These are phyloP conservation scores for Eciton burchellii DNA, from an alignment of 1,140 invertebrate genomes.

Conservation along the genomic window DNA sequence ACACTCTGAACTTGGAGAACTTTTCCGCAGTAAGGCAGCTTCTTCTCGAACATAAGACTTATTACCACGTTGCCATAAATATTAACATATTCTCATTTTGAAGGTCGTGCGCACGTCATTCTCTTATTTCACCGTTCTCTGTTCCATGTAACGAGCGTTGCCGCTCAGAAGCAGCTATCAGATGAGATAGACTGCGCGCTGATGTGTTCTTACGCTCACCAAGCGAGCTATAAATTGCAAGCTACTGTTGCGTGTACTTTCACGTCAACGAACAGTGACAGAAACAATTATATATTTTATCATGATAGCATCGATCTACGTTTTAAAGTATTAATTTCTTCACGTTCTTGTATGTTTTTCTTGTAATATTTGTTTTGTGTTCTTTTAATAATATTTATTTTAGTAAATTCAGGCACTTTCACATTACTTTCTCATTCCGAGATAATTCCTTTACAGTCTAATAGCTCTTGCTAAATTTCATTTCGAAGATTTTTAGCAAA, in stretches of 20 bases:
- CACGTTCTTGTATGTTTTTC: no score
- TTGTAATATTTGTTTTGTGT: no score
- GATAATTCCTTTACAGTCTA: no score
- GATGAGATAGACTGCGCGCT: slow-evolving; percentile 8
- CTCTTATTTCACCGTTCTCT: slow-evolving; percentile 72
- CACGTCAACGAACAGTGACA: no score
- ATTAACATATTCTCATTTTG: slow-evolving; percentile 29
- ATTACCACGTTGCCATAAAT: not conserved
- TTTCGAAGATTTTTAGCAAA: not conserved
- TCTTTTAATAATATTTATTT: no score
- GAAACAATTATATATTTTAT: no score
- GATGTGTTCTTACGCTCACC: not conserved
- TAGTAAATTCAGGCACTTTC: no score
- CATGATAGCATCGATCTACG: no score
- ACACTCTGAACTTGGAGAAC: slow-evolving; percentile 72
- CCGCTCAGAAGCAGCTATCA: not conserved
- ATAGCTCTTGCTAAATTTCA: no score
- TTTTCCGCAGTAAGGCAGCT: slow-evolving; percentile 69
- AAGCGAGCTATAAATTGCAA: not conserved
- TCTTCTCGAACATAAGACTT: not conserved
- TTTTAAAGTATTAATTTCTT: no score
- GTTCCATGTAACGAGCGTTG: slow-evolving; percentile 56
- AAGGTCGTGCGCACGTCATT: slow-evolving; percentile 71
- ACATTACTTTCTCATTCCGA: no score
- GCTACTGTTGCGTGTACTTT: no score